phyloP scores from a whole-genome alignment of 2,113 vertebrate genomes.

The Triplophysa rosa region DNA sequence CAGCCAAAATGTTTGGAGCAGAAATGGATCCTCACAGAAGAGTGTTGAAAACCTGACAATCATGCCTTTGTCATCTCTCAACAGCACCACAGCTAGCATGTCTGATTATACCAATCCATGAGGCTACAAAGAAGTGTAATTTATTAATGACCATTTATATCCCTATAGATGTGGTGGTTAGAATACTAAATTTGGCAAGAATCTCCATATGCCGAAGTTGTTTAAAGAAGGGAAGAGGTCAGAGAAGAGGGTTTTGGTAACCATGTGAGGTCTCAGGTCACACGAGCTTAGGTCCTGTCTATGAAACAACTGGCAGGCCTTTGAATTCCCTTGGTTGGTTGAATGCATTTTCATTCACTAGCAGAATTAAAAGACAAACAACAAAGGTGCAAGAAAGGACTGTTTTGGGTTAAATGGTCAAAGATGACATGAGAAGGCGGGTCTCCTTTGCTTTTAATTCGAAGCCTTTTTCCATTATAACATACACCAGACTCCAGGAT shows the following conservation, averaged over 20 bases:
- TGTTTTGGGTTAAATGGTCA: too few species aligned
- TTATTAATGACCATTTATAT: background rate
- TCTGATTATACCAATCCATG: background rate
- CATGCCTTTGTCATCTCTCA: background rate
- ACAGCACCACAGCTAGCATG: background rate
- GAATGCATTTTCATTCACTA: background rate
- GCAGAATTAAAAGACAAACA: background rate
- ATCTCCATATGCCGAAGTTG: background rate
- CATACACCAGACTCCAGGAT: too few species aligned
- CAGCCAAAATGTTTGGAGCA: constrained; percentile 15
- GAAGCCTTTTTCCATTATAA: too few species aligned
- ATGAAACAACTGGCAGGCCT: background rate
- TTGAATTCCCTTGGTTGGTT: background rate
- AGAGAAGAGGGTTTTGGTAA: too few species aligned
- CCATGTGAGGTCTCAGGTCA: too few species aligned
- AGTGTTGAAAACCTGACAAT: constrained; percentile 15
- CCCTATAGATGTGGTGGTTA: background rate
- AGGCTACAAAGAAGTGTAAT: background rate
- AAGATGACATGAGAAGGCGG: too few species aligned
- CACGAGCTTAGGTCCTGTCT: background rate
- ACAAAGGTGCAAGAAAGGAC: background rate
- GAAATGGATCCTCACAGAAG: background rate
- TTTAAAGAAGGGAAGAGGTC: background rate
- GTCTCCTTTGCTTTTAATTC: too few species aligned
- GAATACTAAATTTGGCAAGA: background rate